Percentiles rank a stretch among this genome's conserved stretches.
phyloP scores from a whole-genome alignment of 2,113 vertebrate species.

The Lagopus muta region DNA sequence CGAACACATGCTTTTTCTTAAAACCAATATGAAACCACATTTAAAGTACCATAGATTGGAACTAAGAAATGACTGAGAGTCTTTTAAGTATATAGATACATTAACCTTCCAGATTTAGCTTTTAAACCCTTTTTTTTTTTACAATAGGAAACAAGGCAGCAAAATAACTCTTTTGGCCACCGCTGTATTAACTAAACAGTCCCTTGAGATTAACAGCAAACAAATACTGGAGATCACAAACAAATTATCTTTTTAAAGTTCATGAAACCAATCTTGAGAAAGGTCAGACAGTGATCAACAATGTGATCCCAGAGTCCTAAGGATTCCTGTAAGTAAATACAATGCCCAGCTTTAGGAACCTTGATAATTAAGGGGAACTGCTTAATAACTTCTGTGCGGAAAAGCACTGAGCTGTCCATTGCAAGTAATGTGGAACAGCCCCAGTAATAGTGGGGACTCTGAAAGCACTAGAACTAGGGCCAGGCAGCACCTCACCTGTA shows the following conservation, averaged over 20 bases:
- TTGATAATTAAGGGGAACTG: constrained; percentile 45
- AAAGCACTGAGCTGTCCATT: neutral
- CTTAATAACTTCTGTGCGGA: constrained; percentile 39
- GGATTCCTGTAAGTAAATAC: constrained; percentile 51
- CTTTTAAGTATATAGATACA: constrained; percentile 15
- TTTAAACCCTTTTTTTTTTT: constrained; percentile 15
- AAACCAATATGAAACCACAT: constrained; percentile 48
- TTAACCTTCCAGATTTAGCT: constrained; percentile 51
- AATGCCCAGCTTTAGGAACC: constrained; percentile 12
- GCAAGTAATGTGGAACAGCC: constrained; percentile 1
- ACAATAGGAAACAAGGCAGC: constrained; percentile 1
- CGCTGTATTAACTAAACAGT: constrained; percentile 52
- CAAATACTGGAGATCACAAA: constrained; percentile 64
- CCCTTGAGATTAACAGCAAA: constrained; percentile 63
- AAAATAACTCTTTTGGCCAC: constrained; percentile 47
- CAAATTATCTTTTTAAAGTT: constrained; percentile 70
- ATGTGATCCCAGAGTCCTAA: constrained; percentile 23
- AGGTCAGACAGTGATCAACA: constrained; percentile 62
- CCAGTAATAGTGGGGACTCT: neutral
- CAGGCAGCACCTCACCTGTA: neutral
- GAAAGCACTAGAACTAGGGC: neutral
- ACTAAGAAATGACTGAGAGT: constrained; percentile 24
- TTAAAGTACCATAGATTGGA: constrained; percentile 37
- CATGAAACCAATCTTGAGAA: constrained; percentile 72
- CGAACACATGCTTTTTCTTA: constrained; percentile 48